Conservation (phyloP, 2,888 invertebrate species). For the Hirtodrosophila confusa region DNA sequence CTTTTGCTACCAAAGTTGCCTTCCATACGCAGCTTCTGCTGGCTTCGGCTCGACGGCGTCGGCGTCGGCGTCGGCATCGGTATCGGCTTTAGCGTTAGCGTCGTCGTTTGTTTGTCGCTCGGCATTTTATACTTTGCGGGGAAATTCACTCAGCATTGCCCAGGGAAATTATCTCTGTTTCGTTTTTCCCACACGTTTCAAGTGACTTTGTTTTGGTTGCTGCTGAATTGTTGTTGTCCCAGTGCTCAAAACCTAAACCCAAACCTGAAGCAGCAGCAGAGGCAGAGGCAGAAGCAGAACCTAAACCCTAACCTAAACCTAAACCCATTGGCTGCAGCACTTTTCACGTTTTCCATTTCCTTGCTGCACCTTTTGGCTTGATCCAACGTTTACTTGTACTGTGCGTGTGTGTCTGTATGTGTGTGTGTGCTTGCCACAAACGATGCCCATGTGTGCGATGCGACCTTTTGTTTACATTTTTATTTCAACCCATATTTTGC, state of each 20-base stretch:
- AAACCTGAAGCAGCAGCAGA: too few species aligned
- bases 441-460: constrained; percentile 67
- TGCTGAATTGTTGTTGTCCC: constrained; percentile 42
- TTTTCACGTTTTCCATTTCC: constrained; percentile 73
- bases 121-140: constrained; percentile 24
- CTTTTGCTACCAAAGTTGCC: constrained; percentile 64
- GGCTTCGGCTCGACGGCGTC: constrained; percentile 23
- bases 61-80: neutral
- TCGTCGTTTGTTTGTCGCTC: constrained; percentile 14
- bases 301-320: constrained; percentile 51
- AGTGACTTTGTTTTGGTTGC: constrained; percentile 19
- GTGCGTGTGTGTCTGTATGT: constrained; percentile 9
- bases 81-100: constrained; percentile 1
- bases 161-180: constrained; percentile 42
- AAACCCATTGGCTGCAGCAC: constrained; percentile 72
- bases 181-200: constrained; percentile 24
- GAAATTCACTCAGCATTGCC: constrained; percentile 53
- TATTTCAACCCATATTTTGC: constrained; percentile 69
- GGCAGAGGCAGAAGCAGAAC: too few species aligned
- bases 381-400: constrained; percentile 5
- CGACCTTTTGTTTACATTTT: constrained; percentile 76
- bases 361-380: constrained; percentile 39
- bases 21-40: constrained; percentile 49
- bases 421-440: constrained; percentile 41
- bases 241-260: constrained; percentile 50